Evolutionary conservation across 1,140 invertebrate genomes (phyloP).

Genomic region (Pachypsylla venusta): DNA sequence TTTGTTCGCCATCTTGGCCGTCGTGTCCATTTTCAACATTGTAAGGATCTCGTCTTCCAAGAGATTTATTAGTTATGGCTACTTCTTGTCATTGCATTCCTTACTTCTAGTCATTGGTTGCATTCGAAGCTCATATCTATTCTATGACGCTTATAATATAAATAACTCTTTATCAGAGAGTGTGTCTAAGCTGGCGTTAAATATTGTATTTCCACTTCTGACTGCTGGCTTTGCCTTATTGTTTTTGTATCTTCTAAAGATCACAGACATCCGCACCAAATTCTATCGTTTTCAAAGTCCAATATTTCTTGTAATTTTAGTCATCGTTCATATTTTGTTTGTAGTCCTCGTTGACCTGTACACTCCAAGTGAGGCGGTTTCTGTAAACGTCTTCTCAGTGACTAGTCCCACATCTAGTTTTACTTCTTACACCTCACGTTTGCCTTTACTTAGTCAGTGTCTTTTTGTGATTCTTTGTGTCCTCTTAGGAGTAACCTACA

Average conservation of each 20-base stretch:
- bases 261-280: conserved; percentile 37
- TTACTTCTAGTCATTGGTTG: conserved; percentile 64
- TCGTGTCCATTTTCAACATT: conserved; percentile 67
- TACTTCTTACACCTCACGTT: conserved; percentile 35
- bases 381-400: neutral
- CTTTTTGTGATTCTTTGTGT: conserved; percentile 64
- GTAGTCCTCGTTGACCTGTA: conserved; percentile 63
- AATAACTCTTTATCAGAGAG: conserved; percentile 58
- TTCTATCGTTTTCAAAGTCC: conserved; percentile 37
- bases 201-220: conserved; percentile 65
- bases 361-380: conserved; percentile 28
- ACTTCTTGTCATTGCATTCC: conserved; percentile 68
- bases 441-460: conserved; percentile 63
- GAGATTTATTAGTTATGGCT: conserved; percentile 60
- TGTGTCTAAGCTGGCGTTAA: conserved; percentile 61
- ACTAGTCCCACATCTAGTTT: conserved; percentile 27
- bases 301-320: conserved; percentile 42
- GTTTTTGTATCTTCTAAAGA: conserved; percentile 64
- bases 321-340: conserved; percentile 47
- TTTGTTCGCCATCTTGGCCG: conserved; percentile 60
- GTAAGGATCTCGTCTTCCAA: conserved; percentile 63
- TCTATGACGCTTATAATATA: conserved; percentile 79
- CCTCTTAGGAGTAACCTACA: conserved; percentile 62
- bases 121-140: conserved; percentile 66
- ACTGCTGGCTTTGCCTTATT: conserved; percentile 71